Conservation (phyloP, 2,113 vertebrate species). For the Hystrix brachyura region DNA sequence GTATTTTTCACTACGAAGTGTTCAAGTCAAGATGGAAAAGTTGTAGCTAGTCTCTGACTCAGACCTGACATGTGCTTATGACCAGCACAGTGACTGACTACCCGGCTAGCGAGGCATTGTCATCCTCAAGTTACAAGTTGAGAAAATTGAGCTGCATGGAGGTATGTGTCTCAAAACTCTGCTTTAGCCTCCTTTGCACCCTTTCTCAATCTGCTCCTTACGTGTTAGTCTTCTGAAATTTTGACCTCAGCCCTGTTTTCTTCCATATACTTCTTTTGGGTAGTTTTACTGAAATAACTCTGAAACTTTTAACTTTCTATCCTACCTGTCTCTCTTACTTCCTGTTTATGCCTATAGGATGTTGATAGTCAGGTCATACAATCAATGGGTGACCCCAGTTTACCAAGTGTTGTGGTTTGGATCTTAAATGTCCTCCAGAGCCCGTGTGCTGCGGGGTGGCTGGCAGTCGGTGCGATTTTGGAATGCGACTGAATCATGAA, state of each 20-base stretch:
- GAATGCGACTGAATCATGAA: neutral
- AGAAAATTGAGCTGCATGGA: constrained; percentile 5
- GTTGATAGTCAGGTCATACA: neutral
- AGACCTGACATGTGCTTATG: neutral
- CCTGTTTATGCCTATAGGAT: neutral
- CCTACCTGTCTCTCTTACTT: neutral
- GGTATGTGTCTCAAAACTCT: neutral
- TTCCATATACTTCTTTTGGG: neutral
- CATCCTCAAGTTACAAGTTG: neutral
- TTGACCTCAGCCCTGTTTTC: neutral
- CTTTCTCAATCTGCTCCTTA: neutral
- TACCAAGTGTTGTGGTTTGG: neutral
- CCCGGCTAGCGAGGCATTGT: neutral
- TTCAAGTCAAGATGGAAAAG: neutral
- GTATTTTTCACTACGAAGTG: neutral
- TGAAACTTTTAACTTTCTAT: neutral
- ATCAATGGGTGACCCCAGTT: neutral
- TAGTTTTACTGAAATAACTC: neutral
- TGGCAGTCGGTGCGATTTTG: neutral
- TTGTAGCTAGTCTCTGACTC: neutral
- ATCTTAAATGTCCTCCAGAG: neutral
- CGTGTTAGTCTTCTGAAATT: neutral
- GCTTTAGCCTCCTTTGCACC: neutral
- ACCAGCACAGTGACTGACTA: neutral
- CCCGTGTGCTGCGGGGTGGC: neutral